These are phyloP conservation scores for human (Homo sapiens) DNA, from an alignment of 2,113 vertebrate genomes.

Conservation along the genomic window GRCh38 chr15:54206501-54207000, in stretches of 20 bases:
- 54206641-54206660: neutral
- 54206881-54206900: neutral
- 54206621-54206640: neutral
- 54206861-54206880: neutral
- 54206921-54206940: neutral
- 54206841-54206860: constrained; percentile 6
- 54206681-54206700: neutral
- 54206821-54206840: neutral
- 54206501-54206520: neutral
- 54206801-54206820: neutral
- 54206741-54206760: neutral
- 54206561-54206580: neutral
- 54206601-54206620: neutral
- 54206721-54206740: neutral
- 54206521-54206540: neutral
- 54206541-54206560: neutral
- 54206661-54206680: neutral
- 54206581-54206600: neutral
- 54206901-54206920: neutral
- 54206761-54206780: neutral
- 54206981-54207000: neutral
- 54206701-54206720: neutral
- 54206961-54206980: neutral
- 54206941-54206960: neutral
- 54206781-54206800: neutral